phyloP scores from a whole-genome alignment of 2,113 vertebrate species.

The Naja naja region DNA sequence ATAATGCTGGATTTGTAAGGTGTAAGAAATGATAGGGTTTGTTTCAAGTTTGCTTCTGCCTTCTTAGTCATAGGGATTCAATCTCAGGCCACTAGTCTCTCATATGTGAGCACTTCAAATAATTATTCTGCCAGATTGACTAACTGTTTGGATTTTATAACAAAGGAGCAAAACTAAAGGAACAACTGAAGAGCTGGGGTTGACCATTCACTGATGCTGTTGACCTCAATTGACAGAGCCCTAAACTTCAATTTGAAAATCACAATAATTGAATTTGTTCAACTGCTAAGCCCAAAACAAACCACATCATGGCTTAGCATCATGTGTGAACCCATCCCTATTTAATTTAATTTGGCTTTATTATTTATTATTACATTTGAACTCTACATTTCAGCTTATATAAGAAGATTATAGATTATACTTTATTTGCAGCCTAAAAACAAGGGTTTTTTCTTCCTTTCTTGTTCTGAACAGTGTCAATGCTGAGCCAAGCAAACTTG shows the following conservation, averaged over 20 bases:
- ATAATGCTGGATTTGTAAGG: not conserved
- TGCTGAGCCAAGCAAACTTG: not conserved
- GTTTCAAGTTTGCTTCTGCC: slow-evolving; percentile 35
- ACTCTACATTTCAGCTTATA: not conserved
- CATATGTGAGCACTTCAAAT: not conserved
- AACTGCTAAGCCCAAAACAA: not conserved
- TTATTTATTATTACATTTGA: not conserved
- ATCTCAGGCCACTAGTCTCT: not conserved
- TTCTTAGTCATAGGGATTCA: not conserved
- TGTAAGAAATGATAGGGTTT: slow-evolving; percentile 33
- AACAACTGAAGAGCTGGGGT: not conserved
- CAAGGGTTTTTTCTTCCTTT: slow-evolving; percentile 2
- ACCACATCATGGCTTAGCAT: not conserved
- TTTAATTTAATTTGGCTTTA: not conserved
- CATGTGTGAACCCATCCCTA: not conserved
- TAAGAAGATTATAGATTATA: not conserved
- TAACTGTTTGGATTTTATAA: not conserved
- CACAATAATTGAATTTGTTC: not conserved
- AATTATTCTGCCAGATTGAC: not conserved
- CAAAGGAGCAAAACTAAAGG: not conserved
- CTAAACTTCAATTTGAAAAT: not conserved
- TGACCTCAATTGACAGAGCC: not conserved
- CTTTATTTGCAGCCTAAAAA: not conserved
- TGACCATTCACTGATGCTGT: not conserved
- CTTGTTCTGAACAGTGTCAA: slow-evolving; percentile 15